These are phyloP conservation scores for Mythimna lalbum DNA, from an alignment of 2,888 invertebrate species.

Conservation along the genomic window DNA sequence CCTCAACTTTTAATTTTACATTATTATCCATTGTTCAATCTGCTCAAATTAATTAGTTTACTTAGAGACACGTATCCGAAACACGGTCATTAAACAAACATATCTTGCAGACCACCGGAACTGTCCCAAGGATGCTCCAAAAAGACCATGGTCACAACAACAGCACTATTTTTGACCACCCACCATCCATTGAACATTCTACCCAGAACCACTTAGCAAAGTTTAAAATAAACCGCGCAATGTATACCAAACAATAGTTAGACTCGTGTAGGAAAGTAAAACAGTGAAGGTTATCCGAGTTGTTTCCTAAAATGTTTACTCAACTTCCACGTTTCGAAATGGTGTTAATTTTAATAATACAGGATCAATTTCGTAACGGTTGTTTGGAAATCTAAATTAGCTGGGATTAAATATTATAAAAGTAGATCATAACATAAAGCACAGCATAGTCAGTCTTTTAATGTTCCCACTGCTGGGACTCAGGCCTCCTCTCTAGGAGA, in stretches of 20 bases:
- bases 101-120: conserved; percentile 51
- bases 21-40: conserved; percentile 39
- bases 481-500: too few relatives aligned
- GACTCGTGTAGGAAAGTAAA: conserved; percentile 49
- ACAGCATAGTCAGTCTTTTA: too few relatives aligned
- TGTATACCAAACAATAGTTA: conserved; percentile 50
- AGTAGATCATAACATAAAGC: too few relatives aligned
- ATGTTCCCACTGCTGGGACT: too few relatives aligned
- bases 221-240: conserved; percentile 32
- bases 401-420: conserved; percentile 4
- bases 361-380: conserved; percentile 27
- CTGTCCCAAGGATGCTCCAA: conserved; percentile 59
- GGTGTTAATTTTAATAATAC: conserved; percentile 30
- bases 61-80: conserved; percentile 19
- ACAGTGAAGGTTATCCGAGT: conserved; percentile 42
- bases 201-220: conserved; percentile 12
- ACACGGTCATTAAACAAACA: conserved; percentile 30
- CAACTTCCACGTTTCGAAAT: conserved; percentile 51
- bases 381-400: conserved; percentile 1
- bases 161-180: conserved; percentile 10
- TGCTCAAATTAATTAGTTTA: conserved; percentile 42
- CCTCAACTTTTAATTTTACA: conserved; percentile 21
- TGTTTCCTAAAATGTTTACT: conserved; percentile 53
- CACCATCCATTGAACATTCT: conserved; percentile 29
- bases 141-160: conserved; percentile 29